Conservation (phyloP, 2,113 vertebrate species). For the Poicephalus meyeri region DNA sequence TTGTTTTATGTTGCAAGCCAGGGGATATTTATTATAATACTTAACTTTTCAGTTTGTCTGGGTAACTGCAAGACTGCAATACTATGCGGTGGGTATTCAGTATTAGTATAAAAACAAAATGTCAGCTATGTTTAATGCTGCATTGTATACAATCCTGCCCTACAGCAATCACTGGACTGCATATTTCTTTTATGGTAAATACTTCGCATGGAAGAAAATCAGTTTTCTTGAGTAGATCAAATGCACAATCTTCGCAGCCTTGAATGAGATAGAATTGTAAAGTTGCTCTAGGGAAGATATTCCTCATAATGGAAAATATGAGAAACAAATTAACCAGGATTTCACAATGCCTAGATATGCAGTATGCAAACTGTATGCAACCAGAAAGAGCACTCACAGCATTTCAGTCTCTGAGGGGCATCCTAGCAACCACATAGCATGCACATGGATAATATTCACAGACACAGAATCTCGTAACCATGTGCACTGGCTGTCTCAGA, state of each 20-base stretch:
- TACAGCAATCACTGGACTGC: conserved; percentile 12
- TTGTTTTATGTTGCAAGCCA: conserved; percentile 63
- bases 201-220: conserved; percentile 63
- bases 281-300: conserved; percentile 63
- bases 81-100: conserved; percentile 23
- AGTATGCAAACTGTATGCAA: conserved; percentile 64
- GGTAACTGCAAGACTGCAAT: conserved; percentile 11
- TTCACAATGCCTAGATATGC: conserved; percentile 56
- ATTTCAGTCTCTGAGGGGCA: conserved; percentile 58
- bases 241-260: conserved; percentile 59
- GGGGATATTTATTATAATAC: conserved; percentile 60
- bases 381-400: conserved; percentile 59
- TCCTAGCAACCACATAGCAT: conserved; percentile 57
- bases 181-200: conserved; percentile 58
- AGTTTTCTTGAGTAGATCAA: conserved; percentile 54
- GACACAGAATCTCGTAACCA: conserved; percentile 40
- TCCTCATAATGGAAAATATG: conserved; percentile 61
- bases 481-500: conserved; percentile 40
- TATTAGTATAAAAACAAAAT: conserved; percentile 61
- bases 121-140: conserved; percentile 66
- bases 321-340: conserved; percentile 70
- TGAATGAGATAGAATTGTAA: conserved; percentile 48
- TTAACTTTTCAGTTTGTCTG: conserved; percentile 58
- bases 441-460: conserved; percentile 50
- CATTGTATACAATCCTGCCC: conserved; percentile 58